Evolutionary conservation across 2,888 invertebrate species (phyloP), one percentile per base, ranked within the genome.

Genomic region (Sphecodes monilicornis): DNA sequence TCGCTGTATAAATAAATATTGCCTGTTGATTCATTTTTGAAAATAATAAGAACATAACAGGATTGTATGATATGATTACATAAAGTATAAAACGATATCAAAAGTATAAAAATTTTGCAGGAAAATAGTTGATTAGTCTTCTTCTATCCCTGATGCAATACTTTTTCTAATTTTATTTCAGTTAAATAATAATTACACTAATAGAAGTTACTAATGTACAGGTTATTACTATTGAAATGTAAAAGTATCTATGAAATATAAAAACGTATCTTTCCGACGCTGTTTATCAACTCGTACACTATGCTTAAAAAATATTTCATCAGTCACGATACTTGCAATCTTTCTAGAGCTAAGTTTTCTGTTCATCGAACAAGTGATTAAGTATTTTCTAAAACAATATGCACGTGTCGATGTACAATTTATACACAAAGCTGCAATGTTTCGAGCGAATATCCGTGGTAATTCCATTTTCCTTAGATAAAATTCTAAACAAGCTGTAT

Each of bases 401-500:
- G 64, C 29, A 36, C 10, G 18, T 10, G 10, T 32, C 32, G 8
- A 18, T 22, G 10, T 36, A 66, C 66, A 36, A 66, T 66, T 22
- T 66, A 36, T 36, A 66, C 10, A 39, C 32, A 36, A 11, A 66
- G 32, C 10, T 18, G 32, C 32, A 66, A 32, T 8, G 8, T 36
- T 64, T 22, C 64, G 16, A 66, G 22, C 32, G 32, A 36, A 18
- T 66, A 32, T 29, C 32, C 36, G 22, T 32, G 22, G 22, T 22
- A 36, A 36, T 36, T 66, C 8, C 32, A 18, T 36, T 66, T 36
- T 22, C 36, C 64, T 18, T 18, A 3, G 64, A 64, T 36, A 22
- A 36, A 66, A 66, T 66, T 66, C 66, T n/a, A 66, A 66, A 66
- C 22, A 66, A 16, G 66, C 32, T 36, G 36, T 66, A 36, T 36